Conservation (phyloP, 2,888 invertebrate genomes). For the Drosophila recens region DNA sequence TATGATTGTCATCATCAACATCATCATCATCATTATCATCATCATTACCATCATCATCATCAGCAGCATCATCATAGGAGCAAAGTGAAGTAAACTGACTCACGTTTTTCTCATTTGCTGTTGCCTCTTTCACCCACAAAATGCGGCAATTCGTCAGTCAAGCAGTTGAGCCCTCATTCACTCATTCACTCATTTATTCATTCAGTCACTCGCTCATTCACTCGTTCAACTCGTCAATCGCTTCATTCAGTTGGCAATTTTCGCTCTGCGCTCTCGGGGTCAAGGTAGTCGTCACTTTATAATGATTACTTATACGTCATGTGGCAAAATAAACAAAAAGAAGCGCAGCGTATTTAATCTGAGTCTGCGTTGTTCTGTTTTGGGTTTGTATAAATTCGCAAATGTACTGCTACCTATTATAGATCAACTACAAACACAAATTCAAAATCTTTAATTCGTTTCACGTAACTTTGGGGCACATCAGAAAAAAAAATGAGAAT, state of each 20-base stretch:
- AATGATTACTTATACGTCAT: slow-evolving; percentile 55
- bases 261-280: slow-evolving; percentile 55
- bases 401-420: not conserved
- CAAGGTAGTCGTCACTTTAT: slow-evolving; percentile 68
- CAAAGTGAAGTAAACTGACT: slow-evolving; percentile 54
- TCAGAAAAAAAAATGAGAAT: slow-evolving; percentile 8
- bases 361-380: not conserved
- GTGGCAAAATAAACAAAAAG: slow-evolving; percentile 13
- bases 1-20: slow-evolving; percentile 19
- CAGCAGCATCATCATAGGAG: slow-evolving; percentile 20
- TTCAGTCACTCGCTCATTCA: slow-evolving; percentile 22
- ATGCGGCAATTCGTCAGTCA: slow-evolving; percentile 3
- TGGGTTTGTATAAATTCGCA: not conserved
- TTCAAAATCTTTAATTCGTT: slow-evolving; percentile 9
- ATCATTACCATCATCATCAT: slow-evolving; percentile 9
- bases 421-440: not conserved
- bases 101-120: slow-evolving; percentile 73
- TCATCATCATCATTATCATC: slow-evolving; percentile 22
- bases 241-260: slow-evolving; percentile 37
- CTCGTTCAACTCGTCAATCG: slow-evolving; percentile 50
- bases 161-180: slow-evolving; percentile 8
- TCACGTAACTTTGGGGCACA: not conserved
- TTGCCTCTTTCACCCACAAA: slow-evolving; percentile 30
- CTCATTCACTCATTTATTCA: slow-evolving; percentile 21
- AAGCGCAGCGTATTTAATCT: slow-evolving; percentile 13